phyloP scores from a whole-genome alignment of 1,140 invertebrate genomes.

The Brachionus koreanus region DNA sequence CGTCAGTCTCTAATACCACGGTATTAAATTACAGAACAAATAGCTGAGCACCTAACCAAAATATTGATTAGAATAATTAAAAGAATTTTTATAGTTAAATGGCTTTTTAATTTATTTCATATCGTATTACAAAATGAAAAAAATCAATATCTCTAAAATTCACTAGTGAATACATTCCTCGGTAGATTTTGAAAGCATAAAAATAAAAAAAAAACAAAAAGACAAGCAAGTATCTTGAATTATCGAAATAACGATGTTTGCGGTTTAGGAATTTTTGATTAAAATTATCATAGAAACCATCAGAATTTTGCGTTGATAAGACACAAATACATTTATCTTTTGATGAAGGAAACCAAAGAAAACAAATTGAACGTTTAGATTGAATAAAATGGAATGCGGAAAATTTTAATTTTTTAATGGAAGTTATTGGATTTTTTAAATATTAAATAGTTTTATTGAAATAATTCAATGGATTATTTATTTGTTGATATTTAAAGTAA shows the following conservation, averaged over 20 bases:
- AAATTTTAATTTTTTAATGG: background rate
- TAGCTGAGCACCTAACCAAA: no score
- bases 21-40: no score
- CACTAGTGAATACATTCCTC: background rate
- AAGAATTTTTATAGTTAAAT: background rate
- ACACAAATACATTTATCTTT: background rate
- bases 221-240: background rate
- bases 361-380: background rate
- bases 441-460: background rate
- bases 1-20: no score
- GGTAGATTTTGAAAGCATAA: background rate
- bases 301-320: background rate
- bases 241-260: background rate
- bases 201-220: background rate
- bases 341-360: background rate
- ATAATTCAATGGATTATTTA: background rate
- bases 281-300: background rate
- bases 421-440: background rate
- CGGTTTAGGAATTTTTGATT: background rate
- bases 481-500: background rate
- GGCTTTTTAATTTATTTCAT: background rate
- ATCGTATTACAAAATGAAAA: background rate
- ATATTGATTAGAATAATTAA: no score
- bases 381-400: background rate
- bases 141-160: background rate